Percentiles rank a stretch among this genome's conserved stretches.
Conservation (phyloP, 2,113 vertebrate genomes). For the Saimiri boliviensis region DNA sequence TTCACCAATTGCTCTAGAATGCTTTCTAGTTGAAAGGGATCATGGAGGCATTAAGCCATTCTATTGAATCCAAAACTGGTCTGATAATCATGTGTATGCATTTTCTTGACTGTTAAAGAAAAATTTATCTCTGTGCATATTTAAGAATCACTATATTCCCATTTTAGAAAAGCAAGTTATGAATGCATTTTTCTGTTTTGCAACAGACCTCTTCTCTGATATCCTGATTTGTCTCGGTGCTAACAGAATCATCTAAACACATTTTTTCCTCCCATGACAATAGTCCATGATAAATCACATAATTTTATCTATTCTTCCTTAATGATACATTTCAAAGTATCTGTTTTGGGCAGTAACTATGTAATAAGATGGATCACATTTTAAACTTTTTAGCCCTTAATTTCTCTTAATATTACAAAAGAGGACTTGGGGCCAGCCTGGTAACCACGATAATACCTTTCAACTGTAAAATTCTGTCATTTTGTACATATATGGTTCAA, state of each 20-base stretch:
- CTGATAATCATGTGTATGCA: background rate
- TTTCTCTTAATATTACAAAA: background rate
- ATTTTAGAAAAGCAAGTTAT: background rate
- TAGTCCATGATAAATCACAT: background rate
- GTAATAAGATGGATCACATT: background rate
- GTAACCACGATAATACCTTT: background rate
- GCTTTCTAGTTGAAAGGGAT: constrained; percentile 21
- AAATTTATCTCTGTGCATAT: background rate
- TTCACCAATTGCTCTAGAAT: background rate
- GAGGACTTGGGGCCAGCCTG: background rate
- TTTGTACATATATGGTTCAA: background rate
- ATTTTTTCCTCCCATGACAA: background rate
- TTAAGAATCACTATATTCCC: constrained; percentile 16
- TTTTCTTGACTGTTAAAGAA: background rate
- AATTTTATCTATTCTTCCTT: constrained; percentile 14
- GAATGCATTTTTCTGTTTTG: constrained; percentile 34
- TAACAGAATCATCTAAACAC: constrained; percentile 41
- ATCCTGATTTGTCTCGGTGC: constrained; percentile 36
- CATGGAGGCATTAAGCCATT: background rate
- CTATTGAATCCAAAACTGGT: background rate
- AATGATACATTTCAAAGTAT: background rate
- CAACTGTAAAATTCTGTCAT: constrained; percentile 3
- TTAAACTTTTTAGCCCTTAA: constrained; percentile 40
- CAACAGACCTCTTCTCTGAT: background rate
- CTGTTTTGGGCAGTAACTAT: background rate